A percentile compares a stretch with the other conserved stretches of the same genome.
These are phyloP conservation scores for Patella depressa DNA, from an alignment of 2,888 invertebrate genomes.

Conservation along the genomic window DNA sequence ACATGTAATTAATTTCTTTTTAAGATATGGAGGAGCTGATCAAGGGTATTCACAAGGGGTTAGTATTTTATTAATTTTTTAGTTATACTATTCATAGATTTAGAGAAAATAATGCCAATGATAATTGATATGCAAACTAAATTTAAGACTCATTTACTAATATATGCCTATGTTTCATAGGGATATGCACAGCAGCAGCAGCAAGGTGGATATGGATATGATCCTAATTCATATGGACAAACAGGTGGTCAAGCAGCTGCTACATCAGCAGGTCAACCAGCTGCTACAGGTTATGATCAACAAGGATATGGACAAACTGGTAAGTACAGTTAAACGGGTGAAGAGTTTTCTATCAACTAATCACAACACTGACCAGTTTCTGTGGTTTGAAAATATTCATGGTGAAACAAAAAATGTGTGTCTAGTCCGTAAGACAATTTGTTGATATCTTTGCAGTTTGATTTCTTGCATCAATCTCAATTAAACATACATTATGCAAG, in stretches of 20 bases:
- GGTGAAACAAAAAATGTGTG: too few relatives aligned
- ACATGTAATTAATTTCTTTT: background rate
- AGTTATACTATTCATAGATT: too few relatives aligned
- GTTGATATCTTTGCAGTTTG: too few relatives aligned
- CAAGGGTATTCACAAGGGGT: background rate
- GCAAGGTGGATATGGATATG: background rate
- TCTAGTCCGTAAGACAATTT: too few relatives aligned
- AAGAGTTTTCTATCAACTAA: too few relatives aligned
- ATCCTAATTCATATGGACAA: conserved; percentile 1
- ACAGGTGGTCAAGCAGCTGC: background rate
- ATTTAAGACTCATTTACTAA: background rate
- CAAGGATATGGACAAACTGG: conserved; percentile 33
- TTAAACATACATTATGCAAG: too few relatives aligned
- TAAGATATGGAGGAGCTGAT: conserved; percentile 1
- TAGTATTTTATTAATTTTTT: background rate
- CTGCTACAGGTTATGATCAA: conserved; percentile 14
- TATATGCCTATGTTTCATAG: background rate
- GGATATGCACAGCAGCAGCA: background rate
- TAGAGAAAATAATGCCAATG: too few relatives aligned
- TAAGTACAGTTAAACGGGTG: conserved; percentile 20
- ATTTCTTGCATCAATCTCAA: too few relatives aligned
- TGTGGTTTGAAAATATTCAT: too few relatives aligned
- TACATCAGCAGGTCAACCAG: background rate
- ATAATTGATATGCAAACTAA: background rate
- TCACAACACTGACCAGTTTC: too few relatives aligned